Evolutionary conservation across 1,140 invertebrate genomes (phyloP).

Genomic region (Thaumetopoea pityocampa): DNA sequence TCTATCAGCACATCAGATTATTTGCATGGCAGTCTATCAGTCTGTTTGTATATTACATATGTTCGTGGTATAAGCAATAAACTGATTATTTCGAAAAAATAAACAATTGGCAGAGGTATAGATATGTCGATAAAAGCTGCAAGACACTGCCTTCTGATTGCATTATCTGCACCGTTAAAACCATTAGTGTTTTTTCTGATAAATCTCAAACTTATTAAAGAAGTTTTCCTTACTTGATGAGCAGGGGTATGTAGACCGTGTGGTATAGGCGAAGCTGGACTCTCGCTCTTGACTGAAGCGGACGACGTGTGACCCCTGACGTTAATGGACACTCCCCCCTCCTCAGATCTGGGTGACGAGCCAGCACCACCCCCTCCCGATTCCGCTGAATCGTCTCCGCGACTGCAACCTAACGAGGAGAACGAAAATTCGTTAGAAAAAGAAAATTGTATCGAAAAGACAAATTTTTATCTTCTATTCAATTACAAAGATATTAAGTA

Average conservation of each 20-base stretch:
- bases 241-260: slow-evolving; percentile 52
- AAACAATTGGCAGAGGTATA: no score
- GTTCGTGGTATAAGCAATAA: no score
- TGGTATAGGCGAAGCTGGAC: slow-evolving; percentile 57
- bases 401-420: slow-evolving; percentile 62
- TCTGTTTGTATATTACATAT: no score
- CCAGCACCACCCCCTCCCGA: slow-evolving; percentile 80
- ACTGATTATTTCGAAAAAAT: no score
- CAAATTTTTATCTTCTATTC: no score
- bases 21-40: no score
- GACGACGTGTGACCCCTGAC: slow-evolving; percentile 86
- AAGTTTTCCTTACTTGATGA: slow-evolving; percentile 49
- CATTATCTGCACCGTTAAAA: no score
- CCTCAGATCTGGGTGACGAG: slow-evolving; percentile 89
- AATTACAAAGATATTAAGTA: no score
- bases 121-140: no score
- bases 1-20: no score
- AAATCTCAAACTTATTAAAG: background rate
- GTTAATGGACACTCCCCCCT: slow-evolving; percentile 77
- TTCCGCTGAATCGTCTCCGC: slow-evolving; percentile 77
- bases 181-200: background rate
- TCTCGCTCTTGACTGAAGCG: slow-evolving; percentile 92
- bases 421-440: background rate
- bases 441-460: no score
- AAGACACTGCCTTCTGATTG: no score